Percentiles rank a stretch among this genome's conserved stretches.
These are phyloP conservation scores for Apogon hyalosoma DNA, from an alignment of 2,797 vertebrate genomes.

Conservation along the genomic window DNA sequence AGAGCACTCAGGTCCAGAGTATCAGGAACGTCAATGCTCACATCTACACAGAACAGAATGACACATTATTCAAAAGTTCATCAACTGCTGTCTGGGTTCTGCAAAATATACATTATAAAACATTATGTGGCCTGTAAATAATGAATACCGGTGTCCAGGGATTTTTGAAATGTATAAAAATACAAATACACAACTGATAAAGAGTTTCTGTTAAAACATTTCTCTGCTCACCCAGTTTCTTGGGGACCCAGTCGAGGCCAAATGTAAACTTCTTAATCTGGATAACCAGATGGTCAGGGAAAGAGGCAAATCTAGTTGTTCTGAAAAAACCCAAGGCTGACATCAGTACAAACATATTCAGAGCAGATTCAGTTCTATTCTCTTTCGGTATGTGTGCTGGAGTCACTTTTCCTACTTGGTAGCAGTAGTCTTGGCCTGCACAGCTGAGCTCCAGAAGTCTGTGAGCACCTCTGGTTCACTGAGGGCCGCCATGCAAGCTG, in stretches of 20 bases:
- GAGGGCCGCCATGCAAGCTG: conserved; percentile 95
- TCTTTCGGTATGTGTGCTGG: not conserved
- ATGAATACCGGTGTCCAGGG: no score
- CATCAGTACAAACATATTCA: conserved; percentile 17
- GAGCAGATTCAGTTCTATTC: not conserved
- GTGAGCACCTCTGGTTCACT: conserved; percentile 95
- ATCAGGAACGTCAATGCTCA: conserved; percentile 97
- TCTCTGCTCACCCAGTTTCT: conserved; percentile 92
- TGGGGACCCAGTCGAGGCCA: conserved; percentile 98
- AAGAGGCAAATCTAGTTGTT: conserved; percentile 98
- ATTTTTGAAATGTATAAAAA: no score
- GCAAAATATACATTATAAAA: no score
- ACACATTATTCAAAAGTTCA: not conserved
- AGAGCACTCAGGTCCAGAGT: conserved; percentile 93
- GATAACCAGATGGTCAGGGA: conserved; percentile 98
- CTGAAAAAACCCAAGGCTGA: conserved; percentile 73
- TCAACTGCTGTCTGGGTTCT: not conserved
- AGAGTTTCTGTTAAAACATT: not conserved
- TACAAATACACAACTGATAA: not conserved
- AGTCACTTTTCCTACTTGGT: conserved; percentile 89
- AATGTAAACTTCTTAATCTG: conserved; percentile 99
- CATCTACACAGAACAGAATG: conserved; percentile 82
- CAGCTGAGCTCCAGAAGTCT: conserved; percentile 99
- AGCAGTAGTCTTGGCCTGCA: conserved; percentile 96
- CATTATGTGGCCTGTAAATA: no score